Conservation (phyloP, 2,113 vertebrate genomes). For the Tonatia bakeri region DNA sequence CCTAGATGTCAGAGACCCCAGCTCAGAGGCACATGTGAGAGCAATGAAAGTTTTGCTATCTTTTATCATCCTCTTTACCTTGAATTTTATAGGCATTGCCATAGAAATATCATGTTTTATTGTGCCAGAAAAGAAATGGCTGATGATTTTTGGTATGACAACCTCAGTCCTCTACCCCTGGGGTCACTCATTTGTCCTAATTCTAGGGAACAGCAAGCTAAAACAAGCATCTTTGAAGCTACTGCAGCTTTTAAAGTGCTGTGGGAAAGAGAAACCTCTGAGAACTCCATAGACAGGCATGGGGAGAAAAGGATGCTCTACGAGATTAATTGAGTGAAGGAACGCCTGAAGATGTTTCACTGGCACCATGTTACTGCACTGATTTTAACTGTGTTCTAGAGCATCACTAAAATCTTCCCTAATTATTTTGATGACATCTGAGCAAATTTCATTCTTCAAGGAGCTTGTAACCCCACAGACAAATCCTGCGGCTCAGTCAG, state of each 20-base stretch:
- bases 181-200: conserved; percentile 47
- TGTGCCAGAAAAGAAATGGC: not conserved
- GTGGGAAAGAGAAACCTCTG: not conserved
- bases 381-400: not conserved
- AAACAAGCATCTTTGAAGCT: not conserved
- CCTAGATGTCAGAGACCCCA: not conserved
- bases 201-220: conserved; percentile 39
- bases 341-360: not conserved
- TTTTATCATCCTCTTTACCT: conserved; percentile 39
- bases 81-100: not conserved
- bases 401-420: not conserved
- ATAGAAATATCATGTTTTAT: not conserved
- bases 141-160: not conserved
- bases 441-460: not conserved
- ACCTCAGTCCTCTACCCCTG: not conserved
- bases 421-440: not conserved
- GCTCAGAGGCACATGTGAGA: not conserved
- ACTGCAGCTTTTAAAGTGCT: not conserved
- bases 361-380: not conserved
- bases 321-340: not conserved
- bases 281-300: not conserved
- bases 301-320: not conserved
- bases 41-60: conserved; percentile 38
- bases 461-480: not conserved
- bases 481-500: not conserved